Conservation (phyloP, 2,888 invertebrate genomes). For the Heteromyza rotundicornis region DNA sequence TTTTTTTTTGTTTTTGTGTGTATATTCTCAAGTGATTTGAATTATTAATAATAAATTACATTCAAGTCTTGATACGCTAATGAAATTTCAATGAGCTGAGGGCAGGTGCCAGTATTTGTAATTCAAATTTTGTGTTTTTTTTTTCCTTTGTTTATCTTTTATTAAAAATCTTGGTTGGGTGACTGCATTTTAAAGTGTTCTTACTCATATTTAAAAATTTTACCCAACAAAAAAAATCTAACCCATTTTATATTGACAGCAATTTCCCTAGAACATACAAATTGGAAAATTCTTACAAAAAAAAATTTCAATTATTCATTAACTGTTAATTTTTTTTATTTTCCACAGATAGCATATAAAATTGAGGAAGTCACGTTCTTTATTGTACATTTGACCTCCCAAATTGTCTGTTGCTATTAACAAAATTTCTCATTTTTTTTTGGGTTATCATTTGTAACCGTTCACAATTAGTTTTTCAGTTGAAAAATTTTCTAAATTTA, state of each 20-base stretch:
- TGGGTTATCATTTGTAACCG: too few species aligned
- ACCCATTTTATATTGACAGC: slow-evolving; percentile 54
- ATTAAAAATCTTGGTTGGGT: background rate
- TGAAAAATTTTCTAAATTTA: slow-evolving; percentile 29
- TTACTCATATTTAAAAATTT: slow-evolving; percentile 14
- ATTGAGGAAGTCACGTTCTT: slow-evolving; percentile 26
- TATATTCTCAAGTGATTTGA: too few species aligned
- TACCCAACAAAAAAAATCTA: slow-evolving; percentile 38
- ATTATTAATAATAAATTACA: slow-evolving; percentile 58
- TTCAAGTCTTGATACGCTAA: slow-evolving; percentile 42
- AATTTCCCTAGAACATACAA: background rate
- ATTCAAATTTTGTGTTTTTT: too few species aligned
- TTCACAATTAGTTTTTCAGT: too few species aligned
- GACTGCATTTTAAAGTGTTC: too few species aligned
- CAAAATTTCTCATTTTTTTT: background rate
- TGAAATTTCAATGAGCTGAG: slow-evolving; percentile 54
- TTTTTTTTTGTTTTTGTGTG: too few species aligned
- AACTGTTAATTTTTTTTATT: too few species aligned
- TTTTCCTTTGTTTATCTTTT: too few species aligned
- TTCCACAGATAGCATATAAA: too few species aligned
- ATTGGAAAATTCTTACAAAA: too few species aligned
- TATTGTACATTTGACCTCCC: slow-evolving; percentile 1
- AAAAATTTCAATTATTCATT: too few species aligned
- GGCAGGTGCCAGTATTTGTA: slow-evolving; percentile 17
- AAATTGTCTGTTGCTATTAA: background rate